These are phyloP conservation scores for Enteromius mattozi DNA, from an alignment of 2,797 vertebrate species.

Conservation along the genomic window DNA sequence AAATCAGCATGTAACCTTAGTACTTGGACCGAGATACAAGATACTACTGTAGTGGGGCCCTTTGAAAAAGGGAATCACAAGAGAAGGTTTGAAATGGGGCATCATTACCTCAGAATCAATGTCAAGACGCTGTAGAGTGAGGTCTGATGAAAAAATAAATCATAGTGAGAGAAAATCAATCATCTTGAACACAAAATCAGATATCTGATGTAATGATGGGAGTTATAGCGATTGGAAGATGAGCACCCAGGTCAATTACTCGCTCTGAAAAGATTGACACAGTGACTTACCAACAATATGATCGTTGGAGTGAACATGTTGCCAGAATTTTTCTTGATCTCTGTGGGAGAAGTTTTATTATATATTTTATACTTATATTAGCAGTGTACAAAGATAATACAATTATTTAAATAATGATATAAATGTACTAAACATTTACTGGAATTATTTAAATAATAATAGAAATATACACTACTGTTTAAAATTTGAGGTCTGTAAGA, in stretches of 20 bases:
- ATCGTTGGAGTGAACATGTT: slow-evolving; percentile 46
- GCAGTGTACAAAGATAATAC: neutral
- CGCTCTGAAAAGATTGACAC: neutral
- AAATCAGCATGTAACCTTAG: slow-evolving; percentile 5
- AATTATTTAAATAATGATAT: neutral
- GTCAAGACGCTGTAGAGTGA: slow-evolving; percentile 40
- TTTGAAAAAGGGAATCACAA: slow-evolving; percentile 4
- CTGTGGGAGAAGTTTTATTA: slow-evolving; percentile 27
- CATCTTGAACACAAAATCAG: neutral
- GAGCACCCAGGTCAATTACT: neutral
- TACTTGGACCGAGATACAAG: neutral
- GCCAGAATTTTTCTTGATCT: slow-evolving; percentile 55
- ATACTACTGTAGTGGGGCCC: slow-evolving; percentile 12
- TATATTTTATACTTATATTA: neutral
- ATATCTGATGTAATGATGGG: neutral
- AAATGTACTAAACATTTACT: neutral
- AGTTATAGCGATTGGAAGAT: neutral
- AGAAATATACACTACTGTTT: neutral
- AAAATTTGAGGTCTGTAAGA: neutral
- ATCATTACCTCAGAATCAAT: slow-evolving; percentile 38
- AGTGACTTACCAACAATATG: slow-evolving; percentile 48
- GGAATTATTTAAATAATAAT: neutral
- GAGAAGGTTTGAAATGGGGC: slow-evolving; percentile 4
- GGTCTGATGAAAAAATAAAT: slow-evolving; percentile 46
- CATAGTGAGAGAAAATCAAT: neutral